Conservation (phyloP, 2,113 vertebrate species). For the Sander vitreus region DNA sequence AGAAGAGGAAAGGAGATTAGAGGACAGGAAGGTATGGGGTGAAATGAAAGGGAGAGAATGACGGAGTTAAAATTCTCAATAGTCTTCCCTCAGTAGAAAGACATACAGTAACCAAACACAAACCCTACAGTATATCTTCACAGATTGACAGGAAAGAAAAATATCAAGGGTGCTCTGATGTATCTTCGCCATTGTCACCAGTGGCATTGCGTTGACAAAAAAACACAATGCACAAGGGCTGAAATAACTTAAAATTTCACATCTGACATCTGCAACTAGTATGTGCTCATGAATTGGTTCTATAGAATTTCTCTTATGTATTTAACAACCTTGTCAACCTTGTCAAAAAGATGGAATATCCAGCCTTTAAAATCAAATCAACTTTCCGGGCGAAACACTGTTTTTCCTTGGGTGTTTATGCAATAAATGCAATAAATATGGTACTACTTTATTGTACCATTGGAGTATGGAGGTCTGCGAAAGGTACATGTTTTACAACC, state of each 20-base stretch:
- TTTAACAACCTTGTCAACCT: slow-evolving; percentile 38
- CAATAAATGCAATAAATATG: slow-evolving; percentile 67
- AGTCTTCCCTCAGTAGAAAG: slow-evolving; percentile 17
- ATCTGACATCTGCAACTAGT: slow-evolving; percentile 4
- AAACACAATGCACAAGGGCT: not conserved
- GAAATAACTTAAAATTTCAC: slow-evolving; percentile 24
- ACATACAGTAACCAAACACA: slow-evolving; percentile 15
- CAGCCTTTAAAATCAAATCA: slow-evolving; percentile 58
- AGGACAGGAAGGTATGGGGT: slow-evolving; percentile 30
- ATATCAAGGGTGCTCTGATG: slow-evolving; percentile 16
- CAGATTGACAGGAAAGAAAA: slow-evolving; percentile 6
- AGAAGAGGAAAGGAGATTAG: slow-evolving; percentile 23
- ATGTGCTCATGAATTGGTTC: slow-evolving; percentile 27
- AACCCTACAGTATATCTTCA: slow-evolving; percentile 8
- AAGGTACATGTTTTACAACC: slow-evolving; percentile 74
- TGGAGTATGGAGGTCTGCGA: slow-evolving; percentile 55
- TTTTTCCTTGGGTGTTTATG: slow-evolving; percentile 60
- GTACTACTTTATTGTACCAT: slow-evolving; percentile 67
- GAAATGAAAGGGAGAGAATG: slow-evolving; percentile 30
- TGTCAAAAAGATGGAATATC: slow-evolving; percentile 40
- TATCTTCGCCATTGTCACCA: slow-evolving; percentile 7
- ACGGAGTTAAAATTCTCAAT: slow-evolving; percentile 28
- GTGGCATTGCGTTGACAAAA: slow-evolving; percentile 9
- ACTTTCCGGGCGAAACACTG: slow-evolving; percentile 27
- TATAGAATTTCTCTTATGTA: slow-evolving; percentile 20